Percentiles rank a stretch among this genome's conserved stretches.
phyloP scores from a whole-genome alignment of 2,113 vertebrate genomes.

The Mastomys natalensis region DNA sequence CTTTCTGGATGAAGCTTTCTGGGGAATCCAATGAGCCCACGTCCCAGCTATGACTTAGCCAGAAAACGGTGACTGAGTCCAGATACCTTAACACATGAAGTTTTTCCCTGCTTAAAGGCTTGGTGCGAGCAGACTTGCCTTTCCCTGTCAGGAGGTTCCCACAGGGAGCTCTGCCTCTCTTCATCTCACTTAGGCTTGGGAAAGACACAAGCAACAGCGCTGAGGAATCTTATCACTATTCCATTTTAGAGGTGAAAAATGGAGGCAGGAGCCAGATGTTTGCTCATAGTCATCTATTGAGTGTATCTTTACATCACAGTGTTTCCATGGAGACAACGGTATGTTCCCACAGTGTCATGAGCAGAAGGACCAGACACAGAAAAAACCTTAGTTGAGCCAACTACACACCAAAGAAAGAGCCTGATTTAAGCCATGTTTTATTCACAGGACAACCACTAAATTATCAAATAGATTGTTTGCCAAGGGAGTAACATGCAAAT shows the following conservation, averaged over 20 bases:
- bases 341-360: constrained; percentile 12
- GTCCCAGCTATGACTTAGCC: neutral
- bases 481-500: neutral
- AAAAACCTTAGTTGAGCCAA: neutral
- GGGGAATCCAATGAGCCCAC: neutral
- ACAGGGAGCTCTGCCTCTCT: neutral
- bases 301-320: neutral
- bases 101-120: neutral
- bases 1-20: constrained; percentile 43
- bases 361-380: neutral
- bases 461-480: neutral
- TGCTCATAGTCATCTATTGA: neutral
- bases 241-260: constrained; percentile 54
- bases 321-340: neutral
- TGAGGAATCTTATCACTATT: constrained; percentile 37
- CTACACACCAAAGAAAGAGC: neutral
- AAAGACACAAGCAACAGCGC: constrained; percentile 10
- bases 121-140: neutral
- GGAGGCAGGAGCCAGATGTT: neutral
- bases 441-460: neutral
- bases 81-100: neutral
- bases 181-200: constrained; percentile 44
- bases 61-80: neutral
- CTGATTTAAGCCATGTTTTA: neutral
- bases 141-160: neutral